phyloP scores from a whole-genome alignment of 2,888 invertebrate species.

The Chymomyza amoena region DNA sequence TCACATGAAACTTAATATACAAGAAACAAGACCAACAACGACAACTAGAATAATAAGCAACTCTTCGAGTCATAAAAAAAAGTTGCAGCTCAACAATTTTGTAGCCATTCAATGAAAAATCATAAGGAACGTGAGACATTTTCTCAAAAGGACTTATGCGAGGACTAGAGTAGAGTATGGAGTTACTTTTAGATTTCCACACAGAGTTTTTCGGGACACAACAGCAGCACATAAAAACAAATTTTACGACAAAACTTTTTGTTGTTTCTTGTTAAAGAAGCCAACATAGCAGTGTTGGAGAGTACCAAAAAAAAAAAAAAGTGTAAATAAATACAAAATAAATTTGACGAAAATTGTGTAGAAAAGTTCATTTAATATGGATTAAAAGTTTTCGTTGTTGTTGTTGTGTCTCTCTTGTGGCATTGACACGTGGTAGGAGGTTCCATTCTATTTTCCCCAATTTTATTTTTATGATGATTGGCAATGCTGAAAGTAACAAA shows the following conservation, averaged over 20 bases:
- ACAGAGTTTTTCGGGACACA: neutral
- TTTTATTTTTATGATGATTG: neutral
- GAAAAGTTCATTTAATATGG: constrained; percentile 66
- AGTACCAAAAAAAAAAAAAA: constrained; percentile 40
- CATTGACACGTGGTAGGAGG: constrained; percentile 29
- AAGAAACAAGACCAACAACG: constrained; percentile 29
- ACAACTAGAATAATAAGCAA: constrained; percentile 29
- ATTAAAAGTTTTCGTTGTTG: constrained; percentile 58
- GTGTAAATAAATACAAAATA: constrained; percentile 63
- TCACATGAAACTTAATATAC: neutral
- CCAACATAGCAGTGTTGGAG: neutral
- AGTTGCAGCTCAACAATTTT: constrained; percentile 39
- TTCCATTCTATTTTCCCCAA: neutral
- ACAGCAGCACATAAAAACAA: constrained; percentile 51
- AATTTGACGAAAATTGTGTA: constrained; percentile 60
- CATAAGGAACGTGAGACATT: constrained; percentile 61
- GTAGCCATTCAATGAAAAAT: constrained; percentile 53
- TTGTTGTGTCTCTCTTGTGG: neutral
- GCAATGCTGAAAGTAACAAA: neutral
- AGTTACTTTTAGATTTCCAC: constrained; percentile 4
- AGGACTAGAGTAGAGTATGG: neutral
- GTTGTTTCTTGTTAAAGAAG: constrained; percentile 25
- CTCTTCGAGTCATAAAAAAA: constrained; percentile 46
- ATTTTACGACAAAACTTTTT: constrained; percentile 63
- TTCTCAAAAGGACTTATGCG: neutral